phyloP scores from a whole-genome alignment of 1,140 invertebrate species.

The Leptinotarsa lineolata region DNA sequence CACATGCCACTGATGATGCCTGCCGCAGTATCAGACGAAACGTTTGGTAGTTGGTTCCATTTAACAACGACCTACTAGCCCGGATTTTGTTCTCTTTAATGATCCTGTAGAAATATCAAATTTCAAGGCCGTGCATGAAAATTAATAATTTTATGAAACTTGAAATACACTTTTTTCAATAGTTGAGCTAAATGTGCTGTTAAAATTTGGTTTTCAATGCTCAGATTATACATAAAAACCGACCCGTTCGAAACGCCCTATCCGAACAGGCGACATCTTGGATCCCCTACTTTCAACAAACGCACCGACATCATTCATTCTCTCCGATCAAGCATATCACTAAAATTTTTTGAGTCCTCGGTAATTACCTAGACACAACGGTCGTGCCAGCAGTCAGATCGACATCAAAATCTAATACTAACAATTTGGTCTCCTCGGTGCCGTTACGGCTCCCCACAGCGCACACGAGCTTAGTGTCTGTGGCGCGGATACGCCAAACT shows the following conservation, averaged over 20 bases:
- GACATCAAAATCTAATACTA: conserved; percentile 96
- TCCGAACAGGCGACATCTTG: neutral
- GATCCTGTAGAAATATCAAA: too few relatives aligned
- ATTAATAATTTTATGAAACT: too few relatives aligned
- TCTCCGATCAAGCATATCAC: neutral
- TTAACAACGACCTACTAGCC: too few relatives aligned
- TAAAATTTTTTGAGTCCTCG: conserved; percentile 32
- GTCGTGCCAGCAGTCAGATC: conserved; percentile 56
- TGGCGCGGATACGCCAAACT: conserved; percentile 96
- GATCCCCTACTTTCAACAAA: neutral
- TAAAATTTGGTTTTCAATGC: too few relatives aligned
- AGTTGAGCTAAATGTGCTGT: too few relatives aligned
- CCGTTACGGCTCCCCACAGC: conserved; percentile 97
- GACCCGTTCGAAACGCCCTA: neutral
- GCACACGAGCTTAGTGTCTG: conserved; percentile 95
- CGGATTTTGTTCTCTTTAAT: too few relatives aligned
- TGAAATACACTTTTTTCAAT: too few relatives aligned
- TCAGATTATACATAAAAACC: too few relatives aligned
- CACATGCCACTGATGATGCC: too few relatives aligned
- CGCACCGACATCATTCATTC: neutral
- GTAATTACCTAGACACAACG: conserved; percentile 20
- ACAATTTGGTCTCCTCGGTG: conserved; percentile 97
- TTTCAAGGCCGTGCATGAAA: too few relatives aligned
- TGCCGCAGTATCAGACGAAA: too few relatives aligned
- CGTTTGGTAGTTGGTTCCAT: too few relatives aligned